phyloP scores from a whole-genome alignment of 1,140 invertebrate genomes.

The Ephestia elutella region DNA sequence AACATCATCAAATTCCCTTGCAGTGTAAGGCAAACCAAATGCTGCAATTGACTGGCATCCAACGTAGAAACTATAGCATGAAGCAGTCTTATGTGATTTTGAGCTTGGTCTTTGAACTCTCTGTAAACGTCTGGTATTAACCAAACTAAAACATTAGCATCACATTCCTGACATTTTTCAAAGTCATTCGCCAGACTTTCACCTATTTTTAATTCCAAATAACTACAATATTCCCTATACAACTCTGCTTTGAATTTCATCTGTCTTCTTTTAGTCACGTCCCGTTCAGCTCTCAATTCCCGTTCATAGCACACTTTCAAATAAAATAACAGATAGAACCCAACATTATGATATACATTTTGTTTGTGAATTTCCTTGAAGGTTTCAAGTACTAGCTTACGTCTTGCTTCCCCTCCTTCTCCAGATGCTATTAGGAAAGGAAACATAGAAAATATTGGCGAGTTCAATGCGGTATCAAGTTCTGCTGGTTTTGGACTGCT shows the following conservation, averaged over 20 bases:
- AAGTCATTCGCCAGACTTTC: conserved; percentile 86
- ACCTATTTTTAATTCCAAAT: conserved; percentile 85
- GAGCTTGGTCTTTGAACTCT: conserved; percentile 89
- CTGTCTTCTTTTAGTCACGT: conserved; percentile 74
- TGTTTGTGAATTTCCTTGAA: conserved; percentile 83
- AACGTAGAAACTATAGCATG: conserved; percentile 91
- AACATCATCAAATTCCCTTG: conserved; percentile 91
- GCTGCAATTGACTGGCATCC: conserved; percentile 91
- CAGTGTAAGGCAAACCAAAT: conserved; percentile 91
- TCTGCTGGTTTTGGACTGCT: conserved; percentile 49
- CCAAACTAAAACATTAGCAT: conserved; percentile 90
- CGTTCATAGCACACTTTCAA: conserved; percentile 66
- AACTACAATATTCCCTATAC: conserved; percentile 91
- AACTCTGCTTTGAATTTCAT: conserved; percentile 86
- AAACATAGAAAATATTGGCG: conserved; percentile 65
- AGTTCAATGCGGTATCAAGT: conserved; percentile 48
- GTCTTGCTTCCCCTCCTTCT: conserved; percentile 84
- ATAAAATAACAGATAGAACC: conserved; percentile 87
- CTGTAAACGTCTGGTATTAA: conserved; percentile 93
- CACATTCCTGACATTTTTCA: conserved; percentile 90
- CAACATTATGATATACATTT: conserved; percentile 81
- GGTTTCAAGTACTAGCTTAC: conserved; percentile 82
- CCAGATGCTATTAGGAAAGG: conserved; percentile 66
- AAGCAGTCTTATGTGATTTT: conserved; percentile 90
- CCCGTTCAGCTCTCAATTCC: conserved; percentile 55